A percentile compares a stretch with the other conserved stretches of the same genome.
Evolutionary conservation across 2,797 vertebrate genomes (phyloP).

Genomic region (Malurus splendens): DNA sequence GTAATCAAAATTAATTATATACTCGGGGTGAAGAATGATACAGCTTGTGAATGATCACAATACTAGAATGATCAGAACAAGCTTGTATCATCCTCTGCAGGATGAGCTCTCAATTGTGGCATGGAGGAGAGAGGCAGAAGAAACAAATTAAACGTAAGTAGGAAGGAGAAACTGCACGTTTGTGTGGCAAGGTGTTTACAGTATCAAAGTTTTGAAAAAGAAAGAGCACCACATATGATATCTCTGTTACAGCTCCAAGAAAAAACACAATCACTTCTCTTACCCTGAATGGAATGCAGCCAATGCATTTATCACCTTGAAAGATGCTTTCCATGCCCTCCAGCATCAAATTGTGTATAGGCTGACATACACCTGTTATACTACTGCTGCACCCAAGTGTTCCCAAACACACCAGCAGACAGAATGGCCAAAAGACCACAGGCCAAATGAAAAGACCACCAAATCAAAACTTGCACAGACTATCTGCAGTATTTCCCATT

Average conservation of each 20-base stretch:
- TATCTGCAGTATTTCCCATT: not conserved
- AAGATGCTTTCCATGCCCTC: not conserved
- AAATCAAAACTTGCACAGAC: not conserved
- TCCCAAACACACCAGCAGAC: not conserved
- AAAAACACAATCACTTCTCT: not conserved
- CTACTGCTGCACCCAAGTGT: fast-evolving
- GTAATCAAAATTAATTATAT: conserved; percentile 18
- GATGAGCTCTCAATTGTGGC: not conserved
- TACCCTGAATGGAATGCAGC: not conserved
- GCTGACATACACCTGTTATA: not conserved
- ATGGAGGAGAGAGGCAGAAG: not conserved
- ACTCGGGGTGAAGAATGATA: conserved; percentile 1
- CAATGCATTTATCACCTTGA: not conserved
- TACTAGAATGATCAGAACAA: not conserved
- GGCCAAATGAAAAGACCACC: too few species aligned
- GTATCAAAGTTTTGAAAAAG: not conserved
- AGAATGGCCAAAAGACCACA: not conserved
- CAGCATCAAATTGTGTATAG: not conserved
- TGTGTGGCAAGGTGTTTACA: not conserved
- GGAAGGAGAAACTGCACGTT: not conserved
- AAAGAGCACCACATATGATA: not conserved
- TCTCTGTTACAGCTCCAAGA: not conserved
- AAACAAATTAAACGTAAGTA: not conserved
- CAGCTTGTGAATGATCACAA: not conserved
- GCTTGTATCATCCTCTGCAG: not conserved